These are phyloP conservation scores for Drosophila carrolli DNA, from an alignment of 1,140 invertebrate genomes.

Conservation along the genomic window DNA sequence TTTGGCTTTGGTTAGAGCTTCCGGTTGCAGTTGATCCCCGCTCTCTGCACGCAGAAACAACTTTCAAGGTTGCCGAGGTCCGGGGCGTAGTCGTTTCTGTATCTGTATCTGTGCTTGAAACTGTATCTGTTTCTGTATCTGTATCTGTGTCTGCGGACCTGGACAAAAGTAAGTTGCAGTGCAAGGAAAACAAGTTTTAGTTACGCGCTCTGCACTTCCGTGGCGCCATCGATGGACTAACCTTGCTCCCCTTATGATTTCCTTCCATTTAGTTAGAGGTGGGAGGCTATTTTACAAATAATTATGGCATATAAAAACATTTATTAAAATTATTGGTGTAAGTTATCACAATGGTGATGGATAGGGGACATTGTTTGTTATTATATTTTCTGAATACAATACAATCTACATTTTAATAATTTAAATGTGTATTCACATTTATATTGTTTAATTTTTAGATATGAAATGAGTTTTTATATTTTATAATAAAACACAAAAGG, in stretches of 20 bases:
- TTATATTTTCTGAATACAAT: too few relatives aligned
- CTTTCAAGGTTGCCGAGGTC: constrained; percentile 65
- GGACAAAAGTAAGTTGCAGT: constrained; percentile 56
- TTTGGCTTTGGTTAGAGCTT: constrained; percentile 57
- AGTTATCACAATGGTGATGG: too few relatives aligned
- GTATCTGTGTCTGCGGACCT: constrained; percentile 4
- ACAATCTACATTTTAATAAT: too few relatives aligned
- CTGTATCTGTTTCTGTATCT: constrained; percentile 15
- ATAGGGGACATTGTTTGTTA: too few relatives aligned
- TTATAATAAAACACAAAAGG: too few relatives aligned
- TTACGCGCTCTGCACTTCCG: constrained; percentile 73
- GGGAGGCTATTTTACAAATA: not conserved
- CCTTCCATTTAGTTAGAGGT: constrained; percentile 15
- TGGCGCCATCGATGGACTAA: constrained; percentile 62
- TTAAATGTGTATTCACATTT: too few relatives aligned
- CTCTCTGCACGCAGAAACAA: constrained; percentile 44
- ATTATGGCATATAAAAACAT: too few relatives aligned
- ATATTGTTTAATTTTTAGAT: too few relatives aligned
- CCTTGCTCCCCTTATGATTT: constrained; percentile 44
- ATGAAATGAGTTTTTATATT: too few relatives aligned
- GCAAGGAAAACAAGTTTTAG: constrained; percentile 78
- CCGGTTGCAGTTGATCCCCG: constrained; percentile 38
- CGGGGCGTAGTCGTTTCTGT: not conserved
- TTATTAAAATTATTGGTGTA: too few relatives aligned
- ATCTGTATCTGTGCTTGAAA: not conserved